Evolutionary conservation across 2,113 vertebrate species (phyloP).

Genomic region (Cavia porcellus): DNA sequence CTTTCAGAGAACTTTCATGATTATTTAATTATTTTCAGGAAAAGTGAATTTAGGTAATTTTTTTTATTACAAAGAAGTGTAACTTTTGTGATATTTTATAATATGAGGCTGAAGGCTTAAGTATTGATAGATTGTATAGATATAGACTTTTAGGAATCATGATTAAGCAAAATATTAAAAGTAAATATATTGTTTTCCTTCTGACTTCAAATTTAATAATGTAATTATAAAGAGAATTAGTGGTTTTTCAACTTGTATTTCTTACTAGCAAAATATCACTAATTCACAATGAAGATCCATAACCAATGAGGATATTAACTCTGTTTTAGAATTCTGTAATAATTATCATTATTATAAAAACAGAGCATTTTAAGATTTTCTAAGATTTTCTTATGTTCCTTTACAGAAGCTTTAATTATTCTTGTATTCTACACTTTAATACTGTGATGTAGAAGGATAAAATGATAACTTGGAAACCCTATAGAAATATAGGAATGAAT

Average conservation of each 20-base stretch:
- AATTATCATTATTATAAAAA: slow-evolving; percentile 49
- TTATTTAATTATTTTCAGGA: neutral
- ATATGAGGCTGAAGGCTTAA: neutral
- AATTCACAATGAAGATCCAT: slow-evolving; percentile 17
- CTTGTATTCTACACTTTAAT: slow-evolving; percentile 56
- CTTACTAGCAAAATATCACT: slow-evolving; percentile 12
- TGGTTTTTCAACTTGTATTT: slow-evolving; percentile 50
- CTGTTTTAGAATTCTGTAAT: neutral
- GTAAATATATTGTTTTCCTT: neutral
- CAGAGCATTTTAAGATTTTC: neutral
- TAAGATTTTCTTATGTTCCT: neutral
- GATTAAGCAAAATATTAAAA: slow-evolving; percentile 38
- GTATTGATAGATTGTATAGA: slow-evolving; percentile 1
- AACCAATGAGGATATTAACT: neutral
- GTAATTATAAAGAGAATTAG: slow-evolving; percentile 21
- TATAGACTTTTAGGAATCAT: neutral
- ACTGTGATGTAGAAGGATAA: neutral
- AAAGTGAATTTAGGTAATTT: neutral
- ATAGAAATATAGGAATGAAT: slow-evolving; percentile 20
- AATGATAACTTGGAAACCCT: slow-evolving; percentile 36
- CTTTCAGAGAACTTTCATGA: neutral
- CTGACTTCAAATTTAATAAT: neutral
- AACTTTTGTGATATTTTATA: slow-evolving; percentile 2
- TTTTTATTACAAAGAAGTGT: neutral
- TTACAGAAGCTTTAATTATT: neutral